Evolutionary conservation across 1,140 invertebrate genomes (phyloP).

Genomic region (Whitmania pigra): DNA sequence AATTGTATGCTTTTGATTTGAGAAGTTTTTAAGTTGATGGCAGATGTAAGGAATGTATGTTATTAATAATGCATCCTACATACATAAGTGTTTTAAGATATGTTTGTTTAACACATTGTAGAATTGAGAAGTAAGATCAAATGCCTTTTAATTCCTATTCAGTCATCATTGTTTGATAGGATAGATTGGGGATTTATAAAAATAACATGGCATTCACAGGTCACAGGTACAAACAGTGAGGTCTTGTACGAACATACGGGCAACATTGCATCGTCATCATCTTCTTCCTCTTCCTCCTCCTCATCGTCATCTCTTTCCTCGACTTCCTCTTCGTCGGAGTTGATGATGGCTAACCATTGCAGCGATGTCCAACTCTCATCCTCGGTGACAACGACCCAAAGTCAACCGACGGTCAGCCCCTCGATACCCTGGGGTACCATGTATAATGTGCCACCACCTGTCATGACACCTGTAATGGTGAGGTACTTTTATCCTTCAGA

Average conservation of each 20-base stretch:
- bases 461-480: too few relatives aligned
- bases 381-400: too few relatives aligned
- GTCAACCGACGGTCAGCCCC: too few relatives aligned
- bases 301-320: too few relatives aligned
- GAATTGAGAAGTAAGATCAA: too few relatives aligned
- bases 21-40: not conserved
- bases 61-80: not conserved
- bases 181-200: constrained; percentile 16
- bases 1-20: not conserved
- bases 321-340: too few relatives aligned
- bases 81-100: not conserved
- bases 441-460: too few relatives aligned
- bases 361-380: constrained; percentile 52
- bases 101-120: not conserved
- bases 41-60: not conserved
- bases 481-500: too few relatives aligned
- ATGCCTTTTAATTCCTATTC: too few relatives aligned
- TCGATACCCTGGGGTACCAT: too few relatives aligned
- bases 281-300: not conserved
- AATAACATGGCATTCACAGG: not conserved
- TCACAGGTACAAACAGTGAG: not conserved
- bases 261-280: not conserved
- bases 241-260: not conserved
- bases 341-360: too few relatives aligned
- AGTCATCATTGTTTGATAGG: too few relatives aligned